Evolutionary conservation across 1,140 invertebrate species (phyloP), one percentile per base, ranked within the genome.

Genomic region (Zaprionus inermis): DNA sequence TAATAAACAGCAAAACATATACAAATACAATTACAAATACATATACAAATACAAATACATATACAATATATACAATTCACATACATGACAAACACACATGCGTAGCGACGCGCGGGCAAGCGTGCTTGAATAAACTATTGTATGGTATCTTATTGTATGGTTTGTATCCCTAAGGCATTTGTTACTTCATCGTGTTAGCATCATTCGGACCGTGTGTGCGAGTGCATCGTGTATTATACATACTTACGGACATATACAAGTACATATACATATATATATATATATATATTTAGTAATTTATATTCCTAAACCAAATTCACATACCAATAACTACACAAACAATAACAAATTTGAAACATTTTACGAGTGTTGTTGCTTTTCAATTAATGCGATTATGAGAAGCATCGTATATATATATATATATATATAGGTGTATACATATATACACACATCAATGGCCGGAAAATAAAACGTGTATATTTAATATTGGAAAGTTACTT

Each of bases 101-200:
- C 9, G 12, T 49, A 59, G 66, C 75, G 60, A 80, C 61, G 79
- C 72, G 79, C 24, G 36, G 69, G n/a, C n/a, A n/a, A n/a, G n/a
- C n/a, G 66, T 79, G 66, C 11, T 18, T 20, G 64, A 49, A 65
- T 55, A 58, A 72, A 41, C 24, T 69, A 72, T 69, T 79, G 81
- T 76, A 69, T 80, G 68, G 38, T 44, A 44, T 44, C 36, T 44
- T 7, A 16, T 16, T 76, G 41, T 49, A 10, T 12, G 16, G 44
- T 12, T 49, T 49, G 44, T 18, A 59, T 68, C 65, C 76, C 72
- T 69, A 70, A 79, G 81, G 67, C 56, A 79, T 79, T 84, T 79
- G 68, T 84, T 84, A 83, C 64, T 79, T 84, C 38, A 16, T 84
- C 73, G 76, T 61, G 72, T 71, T 81, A 78, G 82, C 78, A 70